Evolutionary conservation across 1,140 invertebrate species (phyloP).

Genomic region (Anadara kagoshimensis): DNA sequence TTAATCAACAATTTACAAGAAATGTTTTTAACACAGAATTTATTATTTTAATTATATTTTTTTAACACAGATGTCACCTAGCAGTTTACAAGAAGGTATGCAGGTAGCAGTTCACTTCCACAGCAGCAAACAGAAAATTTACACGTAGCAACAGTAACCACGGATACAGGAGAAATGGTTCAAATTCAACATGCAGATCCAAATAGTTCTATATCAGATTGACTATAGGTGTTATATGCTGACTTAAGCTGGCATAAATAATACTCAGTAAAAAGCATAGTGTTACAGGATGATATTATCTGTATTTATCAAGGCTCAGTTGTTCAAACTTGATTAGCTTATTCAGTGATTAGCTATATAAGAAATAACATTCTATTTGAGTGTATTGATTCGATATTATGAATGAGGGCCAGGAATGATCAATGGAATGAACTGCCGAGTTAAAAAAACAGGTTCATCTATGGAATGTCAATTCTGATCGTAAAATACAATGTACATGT

Average conservation of each 20-base stretch:
- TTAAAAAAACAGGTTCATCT: too few relatives aligned
- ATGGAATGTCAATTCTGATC: too few relatives aligned
- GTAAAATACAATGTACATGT: too few relatives aligned
- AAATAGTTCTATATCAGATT: neutral
- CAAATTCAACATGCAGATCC: slow-evolving; percentile 51
- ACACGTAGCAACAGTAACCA: slow-evolving; percentile 61
- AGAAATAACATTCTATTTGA: neutral
- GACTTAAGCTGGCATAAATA: neutral
- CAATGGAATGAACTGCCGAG: too few relatives aligned
- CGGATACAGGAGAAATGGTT: slow-evolving; percentile 62
- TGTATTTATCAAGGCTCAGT: neutral
- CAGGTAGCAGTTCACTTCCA: slow-evolving; percentile 30
- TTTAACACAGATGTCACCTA: slow-evolving; percentile 34
- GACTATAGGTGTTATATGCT: neutral
- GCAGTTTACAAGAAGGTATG: slow-evolving; percentile 19
- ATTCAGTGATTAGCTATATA: neutral
- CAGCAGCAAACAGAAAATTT: slow-evolving; percentile 36
- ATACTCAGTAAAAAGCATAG: too few relatives aligned
- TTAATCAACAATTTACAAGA: too few relatives aligned
- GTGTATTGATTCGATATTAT: neutral
- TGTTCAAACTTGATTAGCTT: neutral
- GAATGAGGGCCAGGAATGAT: too few relatives aligned
- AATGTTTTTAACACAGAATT: too few relatives aligned
- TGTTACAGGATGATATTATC: neutral
- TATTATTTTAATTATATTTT: slow-evolving; percentile 7